A percentile compares a stretch with the other conserved stretches of the same genome.
phyloP scores from a whole-genome alignment of 2,888 invertebrate genomes.

The Eucriotettix oculatus region DNA sequence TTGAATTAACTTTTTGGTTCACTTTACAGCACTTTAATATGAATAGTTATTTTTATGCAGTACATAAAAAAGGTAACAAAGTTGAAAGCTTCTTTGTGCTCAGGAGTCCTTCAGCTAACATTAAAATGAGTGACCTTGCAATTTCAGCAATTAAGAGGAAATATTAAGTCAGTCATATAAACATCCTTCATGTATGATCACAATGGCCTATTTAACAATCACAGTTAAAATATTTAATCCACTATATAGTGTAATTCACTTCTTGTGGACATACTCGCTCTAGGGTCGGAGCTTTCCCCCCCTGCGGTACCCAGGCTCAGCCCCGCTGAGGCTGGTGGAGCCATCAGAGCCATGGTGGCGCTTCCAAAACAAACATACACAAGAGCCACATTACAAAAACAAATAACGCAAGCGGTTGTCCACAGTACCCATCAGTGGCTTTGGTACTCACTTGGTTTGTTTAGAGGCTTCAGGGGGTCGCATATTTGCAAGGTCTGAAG shows the following conservation, averaged over 20 bases:
- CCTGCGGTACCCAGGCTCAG: constrained; percentile 2
- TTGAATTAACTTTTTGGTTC: neutral
- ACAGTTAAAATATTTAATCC: constrained; percentile 3
- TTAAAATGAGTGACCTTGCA: neutral
- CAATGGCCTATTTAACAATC: neutral
- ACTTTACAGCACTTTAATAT: too few relatives aligned
- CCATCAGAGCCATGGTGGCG: constrained; percentile 25
- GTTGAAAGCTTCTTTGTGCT: neutral
- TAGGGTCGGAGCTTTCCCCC: constrained; percentile 6
- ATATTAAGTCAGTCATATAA: neutral
- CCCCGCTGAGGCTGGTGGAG: constrained; percentile 7
- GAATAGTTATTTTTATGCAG: too few relatives aligned
- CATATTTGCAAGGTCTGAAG: constrained; percentile 26
- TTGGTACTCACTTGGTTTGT: constrained; percentile 30
- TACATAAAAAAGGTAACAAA: neutral
- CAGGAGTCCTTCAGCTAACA: neutral
- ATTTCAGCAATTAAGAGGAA: neutral
- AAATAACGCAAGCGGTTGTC: neutral
- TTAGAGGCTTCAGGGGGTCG: constrained; percentile 19
- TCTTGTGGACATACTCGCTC: constrained; percentile 9
- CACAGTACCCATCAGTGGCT: neutral
- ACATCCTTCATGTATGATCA: too few relatives aligned
- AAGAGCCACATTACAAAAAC: constrained; percentile 17
- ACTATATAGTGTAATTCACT: constrained; percentile 5
- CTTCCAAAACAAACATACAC: constrained; percentile 31